Evolutionary conservation across 2,797 vertebrate species (phyloP).

Genomic region (Epinephelus coioides): DNA sequence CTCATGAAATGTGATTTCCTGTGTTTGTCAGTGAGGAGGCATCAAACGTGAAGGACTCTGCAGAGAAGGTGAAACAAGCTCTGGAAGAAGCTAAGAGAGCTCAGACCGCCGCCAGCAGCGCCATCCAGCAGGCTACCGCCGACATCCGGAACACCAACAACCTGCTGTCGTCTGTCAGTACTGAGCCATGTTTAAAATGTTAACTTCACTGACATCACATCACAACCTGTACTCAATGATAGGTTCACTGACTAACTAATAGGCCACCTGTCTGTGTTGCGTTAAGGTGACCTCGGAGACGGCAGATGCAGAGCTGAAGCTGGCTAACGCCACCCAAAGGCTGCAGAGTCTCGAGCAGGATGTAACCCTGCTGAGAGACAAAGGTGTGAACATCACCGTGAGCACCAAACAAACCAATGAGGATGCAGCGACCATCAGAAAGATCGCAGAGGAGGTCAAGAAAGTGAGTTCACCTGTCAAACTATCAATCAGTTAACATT

Average conservation of each 20-base stretch:
- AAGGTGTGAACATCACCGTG: conserved; percentile 83
- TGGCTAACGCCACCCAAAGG: conserved; percentile 91
- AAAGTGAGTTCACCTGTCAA: conserved; percentile 80
- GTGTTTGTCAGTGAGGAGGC: conserved; percentile 89
- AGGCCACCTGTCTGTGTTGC: neutral
- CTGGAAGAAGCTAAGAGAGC: conserved; percentile 93
- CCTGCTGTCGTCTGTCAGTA: conserved; percentile 91
- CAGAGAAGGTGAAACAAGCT: conserved; percentile 90
- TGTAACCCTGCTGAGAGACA: conserved; percentile 88
- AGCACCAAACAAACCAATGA: conserved; percentile 84
- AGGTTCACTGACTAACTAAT: neutral
- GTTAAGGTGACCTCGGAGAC: conserved; percentile 93
- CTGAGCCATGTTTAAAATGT: too few species aligned
- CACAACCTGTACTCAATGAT: too few species aligned
- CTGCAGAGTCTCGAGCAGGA: conserved; percentile 89
- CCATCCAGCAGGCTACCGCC: conserved; percentile 91
- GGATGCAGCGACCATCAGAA: conserved; percentile 80
- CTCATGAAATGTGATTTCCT: neutral
- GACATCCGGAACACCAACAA: conserved; percentile 93
- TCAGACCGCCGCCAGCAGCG: conserved; percentile 90
- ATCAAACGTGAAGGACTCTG: conserved; percentile 88
- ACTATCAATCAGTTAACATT: neutral
- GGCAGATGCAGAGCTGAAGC: conserved; percentile 89
- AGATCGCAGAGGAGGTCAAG: conserved; percentile 87
- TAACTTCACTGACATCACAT: too few species aligned